Evolutionary conservation across 1,140 invertebrate species (phyloP).

Genomic region (Drosophila melanica): DNA sequence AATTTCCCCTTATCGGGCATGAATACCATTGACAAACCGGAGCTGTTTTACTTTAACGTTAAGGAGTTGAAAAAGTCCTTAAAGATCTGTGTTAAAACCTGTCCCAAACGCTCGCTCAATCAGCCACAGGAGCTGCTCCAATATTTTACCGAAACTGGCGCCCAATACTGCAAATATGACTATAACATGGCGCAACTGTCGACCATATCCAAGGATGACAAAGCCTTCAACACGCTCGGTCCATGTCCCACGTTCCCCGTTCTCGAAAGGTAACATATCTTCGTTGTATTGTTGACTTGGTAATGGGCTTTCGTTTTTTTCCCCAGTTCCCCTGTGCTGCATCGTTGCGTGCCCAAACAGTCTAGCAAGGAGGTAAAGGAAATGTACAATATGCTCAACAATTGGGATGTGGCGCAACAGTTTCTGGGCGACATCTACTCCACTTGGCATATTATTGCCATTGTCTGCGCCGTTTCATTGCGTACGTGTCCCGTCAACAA

Average conservation of each 20-base stretch:
- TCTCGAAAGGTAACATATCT: slow-evolving; percentile 85
- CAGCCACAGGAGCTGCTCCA: slow-evolving; percentile 88
- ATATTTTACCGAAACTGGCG: slow-evolving; percentile 90
- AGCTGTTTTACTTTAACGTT: slow-evolving; percentile 93
- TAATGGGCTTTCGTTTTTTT: neutral
- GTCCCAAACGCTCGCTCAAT: slow-evolving; percentile 89
- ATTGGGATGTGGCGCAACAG: slow-evolving; percentile 94
- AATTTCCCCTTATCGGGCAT: slow-evolving; percentile 91
- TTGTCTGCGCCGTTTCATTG: slow-evolving; percentile 91
- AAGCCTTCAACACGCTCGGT: slow-evolving; percentile 87
- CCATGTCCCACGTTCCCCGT: slow-evolving; percentile 90
- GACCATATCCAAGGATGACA: slow-evolving; percentile 82
- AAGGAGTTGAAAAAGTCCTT: slow-evolving; percentile 90
- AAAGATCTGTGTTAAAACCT: slow-evolving; percentile 95
- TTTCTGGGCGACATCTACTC: slow-evolving; percentile 94
- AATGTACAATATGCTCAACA: slow-evolving; percentile 92
- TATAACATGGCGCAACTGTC: slow-evolving; percentile 86
- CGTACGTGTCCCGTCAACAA: slow-evolving; percentile 86
- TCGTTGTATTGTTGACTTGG: neutral
- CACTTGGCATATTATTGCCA: slow-evolving; percentile 93
- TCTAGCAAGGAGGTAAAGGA: slow-evolving; percentile 85
- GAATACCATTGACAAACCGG: slow-evolving; percentile 92
- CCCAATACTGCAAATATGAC: slow-evolving; percentile 90
- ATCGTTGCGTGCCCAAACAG: slow-evolving; percentile 92
- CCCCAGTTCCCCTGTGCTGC: slow-evolving; percentile 90